phyloP scores from a whole-genome alignment of 2,888 invertebrate genomes.

The Aphodius sticticus region DNA sequence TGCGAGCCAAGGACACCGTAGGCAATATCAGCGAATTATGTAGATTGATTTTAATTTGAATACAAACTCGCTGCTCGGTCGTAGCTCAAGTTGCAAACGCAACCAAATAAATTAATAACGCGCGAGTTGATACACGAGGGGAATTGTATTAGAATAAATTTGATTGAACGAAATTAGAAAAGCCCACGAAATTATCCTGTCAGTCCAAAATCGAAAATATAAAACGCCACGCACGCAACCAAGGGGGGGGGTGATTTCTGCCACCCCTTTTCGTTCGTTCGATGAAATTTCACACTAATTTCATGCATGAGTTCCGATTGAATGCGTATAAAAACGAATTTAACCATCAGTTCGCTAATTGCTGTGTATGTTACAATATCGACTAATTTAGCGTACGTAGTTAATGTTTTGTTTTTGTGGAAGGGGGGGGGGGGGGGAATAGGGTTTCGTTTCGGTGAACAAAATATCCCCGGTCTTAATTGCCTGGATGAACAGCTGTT shows the following conservation, averaged over 20 bases:
- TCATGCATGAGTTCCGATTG: background rate
- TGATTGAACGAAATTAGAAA: background rate
- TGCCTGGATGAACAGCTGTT: no score
- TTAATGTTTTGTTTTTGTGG: no score
- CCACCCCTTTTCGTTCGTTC: background rate
- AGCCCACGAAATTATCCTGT: background rate
- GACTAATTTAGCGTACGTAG: background rate
- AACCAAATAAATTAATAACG: background rate
- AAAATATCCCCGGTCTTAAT: no score
- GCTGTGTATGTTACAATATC: background rate
- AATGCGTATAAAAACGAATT: background rate
- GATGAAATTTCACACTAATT: background rate
- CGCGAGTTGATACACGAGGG: background rate
- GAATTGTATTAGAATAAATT: background rate
- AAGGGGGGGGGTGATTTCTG: background rate
- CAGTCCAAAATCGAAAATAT: background rate
- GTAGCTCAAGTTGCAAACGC: background rate
- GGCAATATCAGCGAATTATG: background rate
- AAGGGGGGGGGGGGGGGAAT: no score
- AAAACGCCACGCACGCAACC: background rate
- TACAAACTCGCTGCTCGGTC: background rate
- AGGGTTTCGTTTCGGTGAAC: no score
- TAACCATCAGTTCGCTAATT: background rate
- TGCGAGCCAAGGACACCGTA: background rate
- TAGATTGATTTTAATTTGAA: conserved; percentile 4